Percentiles rank a stretch among this genome's conserved stretches.
These are phyloP conservation scores for Cossypha niveicapilla DNA, from an alignment of 2,797 vertebrate genomes.

Conservation along the genomic window DNA sequence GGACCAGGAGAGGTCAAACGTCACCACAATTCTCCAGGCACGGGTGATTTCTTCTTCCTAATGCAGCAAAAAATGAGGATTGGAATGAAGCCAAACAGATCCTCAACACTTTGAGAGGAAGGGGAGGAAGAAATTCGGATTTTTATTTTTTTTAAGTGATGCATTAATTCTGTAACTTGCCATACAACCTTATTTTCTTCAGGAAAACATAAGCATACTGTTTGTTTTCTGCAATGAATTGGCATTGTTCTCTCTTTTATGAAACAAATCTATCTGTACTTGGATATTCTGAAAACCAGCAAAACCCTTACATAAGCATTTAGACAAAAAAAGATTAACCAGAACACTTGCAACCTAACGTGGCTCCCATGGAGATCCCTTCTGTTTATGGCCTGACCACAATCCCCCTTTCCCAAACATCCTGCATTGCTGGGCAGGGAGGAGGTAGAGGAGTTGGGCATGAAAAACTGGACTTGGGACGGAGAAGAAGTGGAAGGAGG, in stretches of 20 bases:
- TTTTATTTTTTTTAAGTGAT: neutral
- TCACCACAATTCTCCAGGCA: rapidly evolving
- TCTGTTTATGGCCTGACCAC: no score
- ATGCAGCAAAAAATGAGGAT: rapidly evolving
- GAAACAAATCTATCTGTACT: no score
- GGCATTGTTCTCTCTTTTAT: neutral
- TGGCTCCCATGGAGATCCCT: no score
- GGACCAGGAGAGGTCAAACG: neutral
- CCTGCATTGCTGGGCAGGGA: no score
- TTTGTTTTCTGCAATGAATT: neutral
- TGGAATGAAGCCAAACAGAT: neutral
- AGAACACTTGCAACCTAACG: rapidly evolving
- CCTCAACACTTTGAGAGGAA: neutral
- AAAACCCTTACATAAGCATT: neutral
- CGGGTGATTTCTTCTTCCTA: no score
- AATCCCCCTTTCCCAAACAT: no score
- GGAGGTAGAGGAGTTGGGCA: no score
- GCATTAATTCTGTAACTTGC: neutral
- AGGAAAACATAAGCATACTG: neutral
- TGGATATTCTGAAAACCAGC: neutral
- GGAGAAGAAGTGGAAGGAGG: no score
- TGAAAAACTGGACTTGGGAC: no score
- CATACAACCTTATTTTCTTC: neutral
- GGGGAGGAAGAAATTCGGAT: neutral
- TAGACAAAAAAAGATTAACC: neutral